Percentiles rank a stretch among this genome's conserved stretches.
phyloP scores from a whole-genome alignment of 1,140 invertebrate species.

The Cryptotermes secundus region DNA sequence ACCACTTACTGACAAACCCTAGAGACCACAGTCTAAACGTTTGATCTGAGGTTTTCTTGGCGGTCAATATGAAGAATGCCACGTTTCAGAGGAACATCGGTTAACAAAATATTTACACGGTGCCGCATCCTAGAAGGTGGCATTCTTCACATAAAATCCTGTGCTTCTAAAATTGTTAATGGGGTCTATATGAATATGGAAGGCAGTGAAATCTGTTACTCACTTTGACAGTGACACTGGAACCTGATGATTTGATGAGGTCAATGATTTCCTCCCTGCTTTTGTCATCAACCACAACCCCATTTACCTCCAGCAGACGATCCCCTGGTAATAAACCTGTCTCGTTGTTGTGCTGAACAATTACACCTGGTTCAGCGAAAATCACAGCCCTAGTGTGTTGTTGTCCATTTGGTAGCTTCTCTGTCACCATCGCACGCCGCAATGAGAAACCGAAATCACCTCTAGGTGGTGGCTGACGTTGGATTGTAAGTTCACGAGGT shows the following conservation, averaged over 20 bases:
- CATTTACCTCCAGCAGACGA: conserved; percentile 88
- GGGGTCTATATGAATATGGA: too few relatives aligned
- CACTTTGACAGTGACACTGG: conserved; percentile 83
- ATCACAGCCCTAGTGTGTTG: conserved; percentile 69
- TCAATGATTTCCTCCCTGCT: conserved; percentile 91
- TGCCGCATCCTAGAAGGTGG: too few relatives aligned
- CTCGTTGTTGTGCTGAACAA: conserved; percentile 70
- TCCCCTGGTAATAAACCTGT: conserved; percentile 91
- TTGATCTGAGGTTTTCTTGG: too few relatives aligned
- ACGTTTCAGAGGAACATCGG: too few relatives aligned
- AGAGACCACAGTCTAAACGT: too few relatives aligned
- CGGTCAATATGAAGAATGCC: too few relatives aligned
- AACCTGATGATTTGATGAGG: conserved; percentile 82
- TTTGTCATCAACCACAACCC: conserved; percentile 78
- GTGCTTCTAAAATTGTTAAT: too few relatives aligned
- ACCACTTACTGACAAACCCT: too few relatives aligned
- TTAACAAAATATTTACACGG: too few relatives aligned
- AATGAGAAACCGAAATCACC: conserved; percentile 95
- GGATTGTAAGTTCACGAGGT: conserved; percentile 74
- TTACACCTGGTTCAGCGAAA: conserved; percentile 88
- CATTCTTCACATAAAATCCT: too few relatives aligned
- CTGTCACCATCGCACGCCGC: conserved; percentile 61
- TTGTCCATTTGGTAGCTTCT: conserved; percentile 16
- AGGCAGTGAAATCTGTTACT: too few relatives aligned
- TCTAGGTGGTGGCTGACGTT: conserved; percentile 76